Evolutionary conservation across 2,113 vertebrate species (phyloP).

Genomic region (Sterrhoptilus dennistouni): DNA sequence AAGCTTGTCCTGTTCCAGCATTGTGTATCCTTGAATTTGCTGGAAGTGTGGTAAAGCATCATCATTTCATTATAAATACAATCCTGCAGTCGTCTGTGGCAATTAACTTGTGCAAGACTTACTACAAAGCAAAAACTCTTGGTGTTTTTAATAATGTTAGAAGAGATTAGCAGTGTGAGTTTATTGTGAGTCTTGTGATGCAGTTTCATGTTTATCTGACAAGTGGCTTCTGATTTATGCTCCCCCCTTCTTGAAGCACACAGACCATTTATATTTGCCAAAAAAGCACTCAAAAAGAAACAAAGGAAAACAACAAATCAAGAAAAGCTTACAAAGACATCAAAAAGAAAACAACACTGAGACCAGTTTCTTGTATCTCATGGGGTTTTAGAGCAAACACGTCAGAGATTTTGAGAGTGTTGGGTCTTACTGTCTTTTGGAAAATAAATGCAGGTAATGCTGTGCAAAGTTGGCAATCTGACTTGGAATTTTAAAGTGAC

Average conservation of each 20-base stretch:
- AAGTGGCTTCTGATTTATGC: neutral
- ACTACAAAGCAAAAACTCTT: neutral
- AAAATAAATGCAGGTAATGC: neutral
- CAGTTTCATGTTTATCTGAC: neutral
- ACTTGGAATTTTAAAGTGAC: neutral
- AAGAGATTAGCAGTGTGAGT: slow-evolving; percentile 59
- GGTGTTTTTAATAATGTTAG: slow-evolving; percentile 56
- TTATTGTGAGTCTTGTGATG: slow-evolving; percentile 29
- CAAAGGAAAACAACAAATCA: neutral
- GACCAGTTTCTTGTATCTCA: neutral
- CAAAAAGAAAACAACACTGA: neutral
- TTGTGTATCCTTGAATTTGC: neutral
- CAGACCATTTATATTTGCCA: neutral
- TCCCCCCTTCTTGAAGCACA: neutral
- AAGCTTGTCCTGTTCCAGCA: neutral
- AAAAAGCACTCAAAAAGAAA: neutral
- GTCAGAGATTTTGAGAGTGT: neutral
- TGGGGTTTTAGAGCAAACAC: neutral
- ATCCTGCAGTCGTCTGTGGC: neutral
- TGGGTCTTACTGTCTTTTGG: neutral
- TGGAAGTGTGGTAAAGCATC: neutral
- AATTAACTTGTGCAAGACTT: neutral
- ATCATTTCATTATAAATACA: neutral
- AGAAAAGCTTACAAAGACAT: neutral
- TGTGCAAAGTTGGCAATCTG: neutral